phyloP scores from a whole-genome alignment of 35 echinoderm and acorn worm genomes.

The Holothuria glaberrima region DNA sequence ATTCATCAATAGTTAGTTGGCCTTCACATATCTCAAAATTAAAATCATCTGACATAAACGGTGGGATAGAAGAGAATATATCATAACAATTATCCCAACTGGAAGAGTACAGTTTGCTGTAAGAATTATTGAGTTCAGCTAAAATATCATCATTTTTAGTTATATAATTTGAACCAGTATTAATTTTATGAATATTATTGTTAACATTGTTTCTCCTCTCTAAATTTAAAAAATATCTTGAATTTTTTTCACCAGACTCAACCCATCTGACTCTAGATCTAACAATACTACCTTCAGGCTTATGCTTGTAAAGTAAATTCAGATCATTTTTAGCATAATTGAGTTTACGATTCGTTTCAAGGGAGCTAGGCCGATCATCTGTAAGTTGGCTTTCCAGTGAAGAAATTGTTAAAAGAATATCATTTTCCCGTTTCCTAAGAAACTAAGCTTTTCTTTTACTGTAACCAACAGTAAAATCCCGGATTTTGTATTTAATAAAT shows the following conservation, averaged over 20 bases:
- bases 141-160: too few relatives aligned
- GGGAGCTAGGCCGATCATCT: neutral
- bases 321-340: neutral
- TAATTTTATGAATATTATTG: conserved; percentile 3
- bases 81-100: too few relatives aligned
- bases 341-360: neutral
- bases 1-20: too few relatives aligned
- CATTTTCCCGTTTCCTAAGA: too few relatives aligned
- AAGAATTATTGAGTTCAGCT: too few relatives aligned
- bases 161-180: too few relatives aligned
- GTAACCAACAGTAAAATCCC: neutral
- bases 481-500: conserved; percentile 7
- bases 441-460: conserved; percentile 19
- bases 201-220: conserved; percentile 53
- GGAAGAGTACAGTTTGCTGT: too few relatives aligned
- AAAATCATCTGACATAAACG: too few relatives aligned
- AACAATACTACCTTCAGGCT: conserved; percentile 25
- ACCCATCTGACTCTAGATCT: conserved; percentile 14
- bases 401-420: too few relatives aligned
- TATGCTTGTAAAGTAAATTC: neutral
- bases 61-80: too few relatives aligned
- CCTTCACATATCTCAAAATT: too few relatives aligned
- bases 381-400: neutral
- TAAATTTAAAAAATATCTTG: conserved; percentile 61
- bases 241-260: conserved; percentile 55